Conservation (phyloP, 2,113 vertebrate species). For the Chunga burmeisteri region DNA sequence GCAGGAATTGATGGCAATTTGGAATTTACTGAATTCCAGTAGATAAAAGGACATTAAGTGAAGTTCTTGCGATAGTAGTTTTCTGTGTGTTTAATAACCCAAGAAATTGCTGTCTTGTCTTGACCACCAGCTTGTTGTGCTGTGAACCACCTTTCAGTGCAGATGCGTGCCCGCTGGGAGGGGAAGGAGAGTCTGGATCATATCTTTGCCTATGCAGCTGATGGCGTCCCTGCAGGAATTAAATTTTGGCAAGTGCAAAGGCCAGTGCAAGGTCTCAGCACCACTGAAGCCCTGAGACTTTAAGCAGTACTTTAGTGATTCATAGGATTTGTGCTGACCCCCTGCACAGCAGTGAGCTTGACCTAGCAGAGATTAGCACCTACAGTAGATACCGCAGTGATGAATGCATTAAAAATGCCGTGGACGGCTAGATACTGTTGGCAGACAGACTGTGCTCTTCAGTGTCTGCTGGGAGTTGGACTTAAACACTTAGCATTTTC, state of each 20-base stretch:
- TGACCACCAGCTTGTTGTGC: neutral
- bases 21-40: slow-evolving; percentile 12
- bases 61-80: slow-evolving; percentile 4
- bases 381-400: fast-evolving
- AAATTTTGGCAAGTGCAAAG: neutral
- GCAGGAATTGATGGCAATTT: neutral
- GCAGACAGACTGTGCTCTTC: neutral
- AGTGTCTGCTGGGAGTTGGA: neutral
- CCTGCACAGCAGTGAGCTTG: neutral
- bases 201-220: neutral
- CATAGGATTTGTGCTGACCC: neutral
- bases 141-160: neutral
- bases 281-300: neutral
- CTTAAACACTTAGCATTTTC: neutral
- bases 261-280: neutral
- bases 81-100: slow-evolving; percentile 34
- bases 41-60: neutral
- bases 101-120: slow-evolving; percentile 9
- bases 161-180: neutral
- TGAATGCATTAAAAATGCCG: neutral
- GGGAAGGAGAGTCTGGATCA: neutral
- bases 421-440: neutral
- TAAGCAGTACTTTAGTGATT: neutral
- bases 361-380: neutral
- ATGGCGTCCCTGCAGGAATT: neutral